Evolutionary conservation across 1,140 invertebrate genomes (phyloP), one percentile per base, ranked within the genome.

Genomic region (Cryptotermes secundus): DNA sequence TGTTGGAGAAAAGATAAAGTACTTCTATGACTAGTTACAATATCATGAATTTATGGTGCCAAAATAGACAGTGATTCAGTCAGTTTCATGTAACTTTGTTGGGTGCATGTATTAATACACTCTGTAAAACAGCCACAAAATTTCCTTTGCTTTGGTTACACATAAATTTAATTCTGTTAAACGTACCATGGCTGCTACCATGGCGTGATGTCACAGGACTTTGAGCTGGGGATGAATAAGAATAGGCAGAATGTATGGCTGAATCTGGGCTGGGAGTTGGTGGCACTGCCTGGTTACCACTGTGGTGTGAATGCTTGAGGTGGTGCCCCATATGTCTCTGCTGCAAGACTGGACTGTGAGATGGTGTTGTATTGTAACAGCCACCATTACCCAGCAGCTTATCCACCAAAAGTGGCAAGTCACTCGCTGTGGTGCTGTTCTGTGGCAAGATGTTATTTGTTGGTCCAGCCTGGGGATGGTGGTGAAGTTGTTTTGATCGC

Each of bases 161-260:
- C 16, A 49, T 22, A 19, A 19, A 1, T 19, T 49, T 3, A 14
- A 49, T 14, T 49, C 16, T 49, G 45, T 49, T 49, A 19, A 22
- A 84, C 80, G 10, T 82, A 84, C 84, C 84, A 34, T 87, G 86
- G 72, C 86, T 87, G 65, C 82, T 87, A 91, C 87, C 86, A 88
- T 97, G 96, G 7, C 96, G 92, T n/a, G 95, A 95, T 22, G 96
- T 96, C 16, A 96, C 92, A 3, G 96, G 96, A 87, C 94, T 95
- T 86, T 96, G 96, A 84, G 95, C 96, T 34, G 96, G 96, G 85
- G 95, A 97, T 89, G 85, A 89, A 87, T 88, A 91, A 86, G 88
- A 91, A 88, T 96, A 97, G 86, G 94, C 96, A 86, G 95, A 97
- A 91, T 96, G 96, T 87, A 96, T 95, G 85, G 96, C 96, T 65